Percentiles rank a stretch among this genome's conserved stretches.
Conservation (phyloP, 2,888 invertebrate genomes). For the Diaprepes abbreviatus region DNA sequence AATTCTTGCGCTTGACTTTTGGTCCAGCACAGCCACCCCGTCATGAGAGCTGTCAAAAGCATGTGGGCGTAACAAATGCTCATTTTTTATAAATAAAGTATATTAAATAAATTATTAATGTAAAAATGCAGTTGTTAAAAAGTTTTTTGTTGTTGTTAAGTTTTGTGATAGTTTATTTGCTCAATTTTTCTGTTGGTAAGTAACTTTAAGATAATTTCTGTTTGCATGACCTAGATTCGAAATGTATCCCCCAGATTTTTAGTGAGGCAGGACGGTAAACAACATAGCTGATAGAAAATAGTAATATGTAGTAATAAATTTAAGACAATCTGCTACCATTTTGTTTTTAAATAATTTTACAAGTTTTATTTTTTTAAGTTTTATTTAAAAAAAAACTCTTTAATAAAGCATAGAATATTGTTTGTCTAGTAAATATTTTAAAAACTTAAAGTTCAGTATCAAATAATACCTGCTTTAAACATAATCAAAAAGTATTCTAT, state of each 20-base stretch:
- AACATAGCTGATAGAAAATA: not conserved
- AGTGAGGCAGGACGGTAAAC: not conserved
- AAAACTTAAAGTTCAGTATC: too few species aligned
- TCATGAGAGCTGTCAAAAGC: slow-evolving; percentile 51
- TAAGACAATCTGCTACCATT: too few species aligned
- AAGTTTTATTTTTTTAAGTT: too few species aligned
- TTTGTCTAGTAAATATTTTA: too few species aligned
- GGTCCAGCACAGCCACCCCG: slow-evolving; percentile 54
- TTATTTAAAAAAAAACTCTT: too few species aligned
- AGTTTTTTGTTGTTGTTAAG: slow-evolving; percentile 39
- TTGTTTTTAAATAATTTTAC: too few species aligned
- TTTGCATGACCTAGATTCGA: slow-evolving; percentile 37
- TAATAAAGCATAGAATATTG: too few species aligned
- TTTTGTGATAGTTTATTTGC: slow-evolving; percentile 49
- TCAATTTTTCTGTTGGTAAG: slow-evolving; percentile 56
- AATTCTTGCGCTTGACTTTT: slow-evolving; percentile 49
- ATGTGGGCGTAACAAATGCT: slow-evolving; percentile 58
- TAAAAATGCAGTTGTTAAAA: slow-evolving; percentile 30
- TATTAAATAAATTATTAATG: slow-evolving; percentile 40
- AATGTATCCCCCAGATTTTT: not conserved
- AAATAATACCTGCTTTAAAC: too few species aligned
- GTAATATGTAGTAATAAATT: not conserved
- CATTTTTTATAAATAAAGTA: slow-evolving; percentile 44
- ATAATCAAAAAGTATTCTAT: too few species aligned
- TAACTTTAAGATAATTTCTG: not conserved